Percentiles rank a stretch among this genome's conserved stretches.
These are phyloP conservation scores for Oryctolagus cuniculus DNA, from an alignment of 2,113 vertebrate species.

Conservation along the genomic window mOryCun1.1 NC_091447.1:18769001-18769500, in stretches of 20 bases:
- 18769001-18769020: conserved; percentile 86
- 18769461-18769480: conserved; percentile 99
- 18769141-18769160: conserved; percentile 33
- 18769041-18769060: conserved; percentile 84
- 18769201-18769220: conserved; percentile 89
- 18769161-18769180: conserved; percentile 29
- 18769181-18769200: conserved; percentile 80
- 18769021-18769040: conserved; percentile 89
- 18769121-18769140: conserved; percentile 74
- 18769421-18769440: conserved; percentile 99
- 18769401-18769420: conserved; percentile 99
- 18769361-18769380: conserved; percentile 98
- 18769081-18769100: conserved; percentile 69
- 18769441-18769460: conserved; percentile 99
- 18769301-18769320: conserved; percentile 93
- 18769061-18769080: conserved; percentile 76
- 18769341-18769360: conserved; percentile 98
- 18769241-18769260: conserved; percentile 89
- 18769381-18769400: conserved; percentile 99
- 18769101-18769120: conserved; percentile 77
- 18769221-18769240: conserved; percentile 94
- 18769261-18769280: conserved; percentile 90
- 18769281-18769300: conserved; percentile 90
- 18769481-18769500: conserved; percentile 99
- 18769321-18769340: conserved; percentile 94